These are phyloP conservation scores for Ariolimax columbianus DNA, from an alignment of 2,888 invertebrate genomes.

Conservation along the genomic window DNA sequence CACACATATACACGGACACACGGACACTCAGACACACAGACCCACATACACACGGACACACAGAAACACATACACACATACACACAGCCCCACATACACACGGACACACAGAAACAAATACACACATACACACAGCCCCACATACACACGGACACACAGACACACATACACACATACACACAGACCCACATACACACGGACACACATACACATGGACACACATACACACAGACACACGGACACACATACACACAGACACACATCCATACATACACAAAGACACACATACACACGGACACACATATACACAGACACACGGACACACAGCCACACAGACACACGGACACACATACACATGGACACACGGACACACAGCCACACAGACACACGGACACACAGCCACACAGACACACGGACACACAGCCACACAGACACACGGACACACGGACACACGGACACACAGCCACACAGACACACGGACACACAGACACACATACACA, in stretches of 20 bases:
- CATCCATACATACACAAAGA: no score
- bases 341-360: not conserved
- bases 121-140: no score
- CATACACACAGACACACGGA: no score
- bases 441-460: not conserved
- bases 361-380: not conserved
- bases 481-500: not conserved
- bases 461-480: no score
- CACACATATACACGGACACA: no score
- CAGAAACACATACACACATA: no score
- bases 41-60: not conserved
- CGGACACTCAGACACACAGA: not conserved
- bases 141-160: not conserved
- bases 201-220: no score
- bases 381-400: not conserved
- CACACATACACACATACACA: constrained; percentile 4
- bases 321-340: constrained; percentile 40
- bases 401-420: no score
- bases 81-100: not conserved
- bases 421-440: not conserved
- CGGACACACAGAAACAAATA: not conserved
- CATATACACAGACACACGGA: not conserved
- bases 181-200: not conserved
- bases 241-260: no score
- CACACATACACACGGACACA: no score